These are phyloP conservation scores for Falco naumanni DNA, from an alignment of 2,797 vertebrate species.

Conservation along the genomic window DNA sequence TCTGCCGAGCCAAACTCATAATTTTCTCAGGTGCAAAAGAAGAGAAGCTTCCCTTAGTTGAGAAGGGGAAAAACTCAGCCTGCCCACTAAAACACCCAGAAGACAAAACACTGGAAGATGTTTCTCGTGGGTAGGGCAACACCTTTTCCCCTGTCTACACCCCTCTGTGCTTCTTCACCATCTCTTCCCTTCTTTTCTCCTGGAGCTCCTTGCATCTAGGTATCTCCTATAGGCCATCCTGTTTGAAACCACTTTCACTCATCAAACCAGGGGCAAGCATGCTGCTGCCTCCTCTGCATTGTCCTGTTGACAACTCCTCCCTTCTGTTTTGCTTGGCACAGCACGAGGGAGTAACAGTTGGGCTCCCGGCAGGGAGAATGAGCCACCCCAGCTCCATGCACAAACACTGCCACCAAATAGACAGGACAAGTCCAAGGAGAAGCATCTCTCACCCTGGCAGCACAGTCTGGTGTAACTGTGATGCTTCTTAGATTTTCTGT, in stretches of 20 bases:
- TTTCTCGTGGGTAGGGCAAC: not conserved
- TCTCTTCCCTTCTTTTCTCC: not conserved
- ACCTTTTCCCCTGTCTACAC: not conserved
- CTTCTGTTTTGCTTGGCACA: not conserved
- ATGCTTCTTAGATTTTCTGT: not conserved
- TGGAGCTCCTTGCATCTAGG: not conserved
- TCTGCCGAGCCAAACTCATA: not conserved
- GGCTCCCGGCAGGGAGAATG: not conserved
- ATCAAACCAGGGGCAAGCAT: not conserved
- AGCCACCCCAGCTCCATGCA: not conserved
- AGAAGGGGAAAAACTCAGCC: not conserved
- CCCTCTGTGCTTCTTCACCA: not conserved
- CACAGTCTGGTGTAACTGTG: not conserved
- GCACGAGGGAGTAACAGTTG: not conserved
- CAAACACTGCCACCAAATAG: not conserved
- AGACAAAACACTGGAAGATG: not conserved
- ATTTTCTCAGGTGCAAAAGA: not conserved
- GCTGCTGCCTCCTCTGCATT: not conserved
- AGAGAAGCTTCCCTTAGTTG: not conserved
- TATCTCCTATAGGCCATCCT: not conserved
- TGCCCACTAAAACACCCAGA: not conserved
- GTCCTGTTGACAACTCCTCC: not conserved
- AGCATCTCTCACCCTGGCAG: not conserved
- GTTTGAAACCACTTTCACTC: not conserved
- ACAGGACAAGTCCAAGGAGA: not conserved